Evolutionary conservation across 2,113 vertebrate genomes (phyloP), one percentile per base, ranked within the genome.

Genomic region (Fulica atra): DNA sequence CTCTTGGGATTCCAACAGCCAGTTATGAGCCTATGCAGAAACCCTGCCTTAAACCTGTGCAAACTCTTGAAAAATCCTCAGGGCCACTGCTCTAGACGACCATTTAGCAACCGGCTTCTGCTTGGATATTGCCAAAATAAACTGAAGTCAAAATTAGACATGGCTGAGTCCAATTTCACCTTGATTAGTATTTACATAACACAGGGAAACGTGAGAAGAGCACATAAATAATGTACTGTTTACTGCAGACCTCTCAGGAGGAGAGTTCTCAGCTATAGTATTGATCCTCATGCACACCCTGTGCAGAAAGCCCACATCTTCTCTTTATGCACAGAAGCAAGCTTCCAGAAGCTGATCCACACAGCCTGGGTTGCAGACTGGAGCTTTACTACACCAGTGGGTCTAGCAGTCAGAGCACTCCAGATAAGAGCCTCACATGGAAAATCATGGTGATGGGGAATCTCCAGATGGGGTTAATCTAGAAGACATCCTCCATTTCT

Each of bases 111-210:
- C 53, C 57, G 35, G 73, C 89, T 79, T 91, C 66, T 93, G 85
- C 70, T 77, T 68, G 35, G 66, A 56, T 90, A 92, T 70, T 79
- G 74, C 36, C 54, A 94, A 93, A 92, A 95, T 92, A 95, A 93
- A 86, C 66, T 10, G 2, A 42, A 71, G 80, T 76, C 71, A 82
- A 86, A 88, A 93, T 94, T 77, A 94, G 82, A 91, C 5, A 2
- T 36, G 80, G 65, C 78, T 79, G 87, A 95, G 78, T 91, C 86
- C 56, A 93, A 81, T 92, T 96, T 95, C 93, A 96, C 86, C 96
- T 97, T 94, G 94, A 94, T 97, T 91, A 88, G 91, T 94, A 88
- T 95, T 96, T 95, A 93, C 94, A 92, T 96, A 94, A 94, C 13
- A 36, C 38, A 83, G 57, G n/a, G 91, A 91, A 96, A 97, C 15